Percentiles rank a stretch among this genome's conserved stretches.
Conservation (phyloP, 2,888 invertebrate species). For the Drosophila helvetica region DNA sequence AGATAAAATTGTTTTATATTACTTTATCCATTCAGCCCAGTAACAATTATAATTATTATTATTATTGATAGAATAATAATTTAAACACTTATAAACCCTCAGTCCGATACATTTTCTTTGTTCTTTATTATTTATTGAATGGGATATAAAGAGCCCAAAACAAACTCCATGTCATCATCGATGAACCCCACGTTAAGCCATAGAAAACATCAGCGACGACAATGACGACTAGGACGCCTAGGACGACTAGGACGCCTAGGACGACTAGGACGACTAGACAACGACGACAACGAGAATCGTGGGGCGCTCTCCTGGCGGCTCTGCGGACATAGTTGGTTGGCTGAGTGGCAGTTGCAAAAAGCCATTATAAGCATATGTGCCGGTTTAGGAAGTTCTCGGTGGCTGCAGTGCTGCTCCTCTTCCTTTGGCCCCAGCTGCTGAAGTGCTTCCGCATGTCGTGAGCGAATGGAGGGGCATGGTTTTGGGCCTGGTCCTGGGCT, state of each 20-base stretch:
- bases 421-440: conserved; percentile 30
- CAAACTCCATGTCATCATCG: conserved; percentile 1
- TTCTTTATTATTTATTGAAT: no score
- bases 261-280: conserved; percentile 37
- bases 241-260: no score
- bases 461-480: conserved; percentile 1
- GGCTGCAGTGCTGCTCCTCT: conserved; percentile 10
- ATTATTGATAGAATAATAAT: no score
- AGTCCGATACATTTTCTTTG: no score
- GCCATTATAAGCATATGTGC: conserved; percentile 77
- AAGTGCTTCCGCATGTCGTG: conserved; percentile 59
- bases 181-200: conserved; percentile 14
- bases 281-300: conserved; percentile 13
- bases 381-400: conserved; percentile 15
- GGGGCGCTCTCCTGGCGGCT: conserved; percentile 14
- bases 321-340: conserved; percentile 9
- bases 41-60: no score
- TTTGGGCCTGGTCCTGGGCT: background rate
- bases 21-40: no score
- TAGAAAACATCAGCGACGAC: conserved; percentile 25
- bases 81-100: no score
- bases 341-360: conserved; percentile 69
- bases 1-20: no score
- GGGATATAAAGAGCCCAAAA: background rate
- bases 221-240: conserved; percentile 33